Evolutionary conservation across 1,140 invertebrate genomes (phyloP).

Genomic region (Neodiprion lecontei): DNA sequence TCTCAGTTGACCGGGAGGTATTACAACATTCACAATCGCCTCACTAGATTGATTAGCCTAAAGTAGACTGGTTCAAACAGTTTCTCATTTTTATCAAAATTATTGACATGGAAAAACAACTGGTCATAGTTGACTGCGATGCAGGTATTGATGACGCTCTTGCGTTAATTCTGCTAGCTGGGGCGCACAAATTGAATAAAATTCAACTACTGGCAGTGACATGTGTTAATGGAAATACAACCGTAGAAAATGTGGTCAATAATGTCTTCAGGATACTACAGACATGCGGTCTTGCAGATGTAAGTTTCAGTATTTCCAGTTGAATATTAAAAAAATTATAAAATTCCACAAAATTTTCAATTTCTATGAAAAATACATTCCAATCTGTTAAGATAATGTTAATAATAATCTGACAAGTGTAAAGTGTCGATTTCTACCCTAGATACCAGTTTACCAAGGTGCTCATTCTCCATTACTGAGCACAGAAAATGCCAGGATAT

Average conservation of each 20-base stretch:
- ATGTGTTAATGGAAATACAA: constrained; percentile 70
- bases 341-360: too few species aligned
- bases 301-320: constrained; percentile 47
- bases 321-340: not conserved
- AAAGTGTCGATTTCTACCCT: constrained; percentile 29
- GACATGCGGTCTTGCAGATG: constrained; percentile 58
- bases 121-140: constrained; percentile 70
- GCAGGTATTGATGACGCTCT: constrained; percentile 72
- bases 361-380: too few species aligned
- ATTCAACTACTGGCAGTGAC: constrained; percentile 69
- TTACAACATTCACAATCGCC: too few species aligned
- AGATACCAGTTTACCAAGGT: constrained; percentile 74
- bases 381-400: too few species aligned
- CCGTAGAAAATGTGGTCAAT: constrained; percentile 64
- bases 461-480: constrained; percentile 62
- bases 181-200: constrained; percentile 59
- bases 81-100: not conserved
- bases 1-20: too few species aligned
- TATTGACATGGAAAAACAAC: constrained; percentile 34
- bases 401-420: not conserved
- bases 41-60: too few species aligned
- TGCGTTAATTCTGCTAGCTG: constrained; percentile 66
- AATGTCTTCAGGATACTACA: constrained; percentile 69
- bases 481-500: constrained; percentile 39
- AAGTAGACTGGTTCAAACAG: too few species aligned